Percentiles rank a stretch among this genome's conserved stretches.
phyloP scores from a whole-genome alignment of 2,797 vertebrate genomes.

The Periophthalmus magnuspinnatus region DNA sequence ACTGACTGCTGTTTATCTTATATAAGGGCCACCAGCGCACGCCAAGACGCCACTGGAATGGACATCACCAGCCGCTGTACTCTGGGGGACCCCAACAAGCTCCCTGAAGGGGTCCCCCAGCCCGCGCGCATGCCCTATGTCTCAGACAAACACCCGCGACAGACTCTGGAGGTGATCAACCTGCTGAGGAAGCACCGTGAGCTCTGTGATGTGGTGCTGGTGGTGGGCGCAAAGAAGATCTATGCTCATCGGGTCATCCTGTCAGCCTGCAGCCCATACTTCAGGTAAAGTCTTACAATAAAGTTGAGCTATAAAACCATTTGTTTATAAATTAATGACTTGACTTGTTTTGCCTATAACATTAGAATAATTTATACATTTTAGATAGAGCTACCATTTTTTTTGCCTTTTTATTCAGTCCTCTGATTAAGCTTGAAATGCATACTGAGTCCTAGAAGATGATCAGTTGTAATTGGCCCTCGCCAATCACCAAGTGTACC shows the following conservation, averaged over 20 bases:
- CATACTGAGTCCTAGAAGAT: too few species aligned
- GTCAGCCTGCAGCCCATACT: slow-evolving; percentile 97
- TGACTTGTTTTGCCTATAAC: background rate
- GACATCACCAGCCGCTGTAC: slow-evolving; percentile 99
- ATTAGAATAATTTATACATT: too few species aligned
- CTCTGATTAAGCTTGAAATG: too few species aligned
- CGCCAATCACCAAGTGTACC: too few species aligned
- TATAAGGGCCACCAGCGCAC: slow-evolving; percentile 89
- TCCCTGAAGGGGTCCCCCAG: slow-evolving; percentile 98
- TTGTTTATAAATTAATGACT: background rate
- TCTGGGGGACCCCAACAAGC: slow-evolving; percentile 98
- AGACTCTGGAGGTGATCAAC: slow-evolving; percentile 98
- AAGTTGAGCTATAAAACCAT: background rate
- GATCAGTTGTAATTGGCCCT: too few species aligned
- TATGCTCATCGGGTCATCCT: slow-evolving; percentile 96
- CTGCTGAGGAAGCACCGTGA: slow-evolving; percentile 95
- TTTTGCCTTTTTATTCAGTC: too few species aligned
- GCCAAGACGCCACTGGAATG: slow-evolving; percentile 98
- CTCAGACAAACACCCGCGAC: slow-evolving; percentile 97
- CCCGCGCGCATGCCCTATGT: slow-evolving; percentile 99
- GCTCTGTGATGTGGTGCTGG: slow-evolving; percentile 95
- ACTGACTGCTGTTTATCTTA: background rate
- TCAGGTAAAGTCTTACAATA: slow-evolving; percentile 65
- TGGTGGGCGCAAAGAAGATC: slow-evolving; percentile 97
- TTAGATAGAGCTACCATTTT: too few species aligned